Base-by-base conservation (phyloP, 2,888 invertebrate species). In the Meteorus colon region DNA sequence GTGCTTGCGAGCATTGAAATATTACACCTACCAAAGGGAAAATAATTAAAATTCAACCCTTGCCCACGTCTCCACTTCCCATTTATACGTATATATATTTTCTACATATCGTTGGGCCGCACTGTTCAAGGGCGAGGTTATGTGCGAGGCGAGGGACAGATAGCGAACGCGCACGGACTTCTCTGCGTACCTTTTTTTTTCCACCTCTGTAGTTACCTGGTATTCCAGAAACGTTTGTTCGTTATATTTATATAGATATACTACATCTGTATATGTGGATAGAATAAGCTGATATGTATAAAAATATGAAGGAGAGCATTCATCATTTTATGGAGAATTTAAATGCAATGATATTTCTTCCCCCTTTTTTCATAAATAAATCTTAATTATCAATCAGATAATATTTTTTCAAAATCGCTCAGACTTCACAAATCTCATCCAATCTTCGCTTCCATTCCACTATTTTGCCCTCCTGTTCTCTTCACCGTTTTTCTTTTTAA, bases 11-110 rank as follows among this genome's bases (percentile, higher is more conserved):
- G 89, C 89, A 89, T 89, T 89, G 89, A 89, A 89, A 89, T 89
- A 89, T 89, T 89, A 89, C 88, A 88, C 87, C 87, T 87, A 86
- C 88, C 89, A 88, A 88, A 89, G 89, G 87, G 88, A 89, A 89
- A 89, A 89, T 89, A 89, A 89, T 89, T 89, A 89, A 89, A 89
- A 89, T 89, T 89, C 89, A 89, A 88, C 87, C 89, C 89, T 88
- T 88, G 87, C 88, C 85, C 85, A 84, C 82, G 86, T 85, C 48
- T 63, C 27, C 62, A 37, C 37, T 34, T 78, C 79, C 73, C 75
- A 76, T 77, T 70, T 75, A 76, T 73, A 79, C 68, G 73, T 73
- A 69, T 74, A 66, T 74, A 69, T 75, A 63, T 70, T 69, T 62
- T 63, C 72, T 75, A 65, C 73, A 48, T 48, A 62, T 79, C 55